phyloP scores from a whole-genome alignment of 2,888 invertebrate species.

The Myathropa florea region DNA sequence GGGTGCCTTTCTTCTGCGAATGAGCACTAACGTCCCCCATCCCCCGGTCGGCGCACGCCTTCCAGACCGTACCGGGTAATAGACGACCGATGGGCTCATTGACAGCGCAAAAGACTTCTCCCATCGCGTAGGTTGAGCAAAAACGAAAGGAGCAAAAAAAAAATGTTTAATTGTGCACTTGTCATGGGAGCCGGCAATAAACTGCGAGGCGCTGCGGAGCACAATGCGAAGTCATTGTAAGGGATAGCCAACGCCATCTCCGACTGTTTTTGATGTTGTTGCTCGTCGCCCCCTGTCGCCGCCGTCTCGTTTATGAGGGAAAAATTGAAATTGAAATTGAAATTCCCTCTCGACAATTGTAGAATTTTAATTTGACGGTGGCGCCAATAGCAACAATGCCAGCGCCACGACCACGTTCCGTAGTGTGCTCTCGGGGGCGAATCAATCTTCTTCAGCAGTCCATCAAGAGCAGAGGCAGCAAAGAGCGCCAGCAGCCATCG shows the following conservation, averaged over 20 bases:
- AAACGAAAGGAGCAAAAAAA: no score
- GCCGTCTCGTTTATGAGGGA: neutral
- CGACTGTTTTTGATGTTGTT: neutral
- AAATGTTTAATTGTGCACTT: conserved; percentile 3
- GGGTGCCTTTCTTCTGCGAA: neutral
- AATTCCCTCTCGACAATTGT: conserved; percentile 6
- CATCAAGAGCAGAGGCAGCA: neutral
- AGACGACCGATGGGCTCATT: neutral
- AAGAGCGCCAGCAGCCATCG: neutral
- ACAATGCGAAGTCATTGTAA: neutral
- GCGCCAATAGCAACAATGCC: neutral
- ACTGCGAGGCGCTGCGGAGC: neutral
- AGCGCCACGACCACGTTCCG: neutral
- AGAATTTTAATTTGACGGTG: conserved; percentile 6
- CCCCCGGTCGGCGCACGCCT: neutral
- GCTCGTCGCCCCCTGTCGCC: neutral
- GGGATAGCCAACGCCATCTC: neutral
- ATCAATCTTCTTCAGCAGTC: neutral
- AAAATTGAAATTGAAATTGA: conserved; percentile 2
- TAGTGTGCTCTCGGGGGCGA: neutral
- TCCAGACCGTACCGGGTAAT: neutral
- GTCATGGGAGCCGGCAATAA: neutral
- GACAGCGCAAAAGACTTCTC: neutral
- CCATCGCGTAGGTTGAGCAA: neutral
- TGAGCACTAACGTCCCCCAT: neutral